A percentile compares a stretch with the other conserved stretches of the same genome.
These are phyloP conservation scores for Botia kubotai DNA, from an alignment of 2,797 vertebrate species.

Conservation along the genomic window DNA sequence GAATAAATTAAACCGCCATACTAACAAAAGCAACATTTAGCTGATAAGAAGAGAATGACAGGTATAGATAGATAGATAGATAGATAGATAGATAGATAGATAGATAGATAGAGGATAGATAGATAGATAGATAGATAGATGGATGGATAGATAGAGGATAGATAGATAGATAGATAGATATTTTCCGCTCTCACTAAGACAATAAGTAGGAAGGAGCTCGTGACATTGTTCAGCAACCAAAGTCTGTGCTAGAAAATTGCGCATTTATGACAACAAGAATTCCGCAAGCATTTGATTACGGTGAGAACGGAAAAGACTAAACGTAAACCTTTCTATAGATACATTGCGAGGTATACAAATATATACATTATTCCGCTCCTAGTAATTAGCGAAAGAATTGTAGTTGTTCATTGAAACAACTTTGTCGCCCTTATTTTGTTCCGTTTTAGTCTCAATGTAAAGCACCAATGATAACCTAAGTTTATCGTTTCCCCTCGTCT, in stretches of 20 bases:
- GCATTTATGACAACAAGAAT: conserved; percentile 76
- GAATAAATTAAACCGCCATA: conserved; percentile 47
- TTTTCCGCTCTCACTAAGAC: neutral
- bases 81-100: too few species aligned
- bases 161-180: conserved; percentile 61
- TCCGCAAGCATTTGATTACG: conserved; percentile 68
- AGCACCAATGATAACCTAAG: conserved; percentile 43
- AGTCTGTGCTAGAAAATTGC: conserved; percentile 73
- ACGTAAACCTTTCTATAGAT: neutral
- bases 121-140: conserved; percentile 56
- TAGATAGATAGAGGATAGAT: neutral
- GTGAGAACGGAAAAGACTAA: neutral
- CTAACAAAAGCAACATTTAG: conserved; percentile 62
- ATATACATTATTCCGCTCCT: conserved; percentile 31
- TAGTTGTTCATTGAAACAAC: conserved; percentile 52
- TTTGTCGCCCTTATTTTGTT: conserved; percentile 47
- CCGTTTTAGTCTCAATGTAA: conserved; percentile 2
- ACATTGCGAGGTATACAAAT: conserved; percentile 31
- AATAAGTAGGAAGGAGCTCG: conserved; percentile 6
- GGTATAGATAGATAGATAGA: too few species aligned
- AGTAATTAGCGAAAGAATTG: conserved; percentile 48
- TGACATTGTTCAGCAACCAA: conserved; percentile 65
- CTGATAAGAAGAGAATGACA: conserved; percentile 58
- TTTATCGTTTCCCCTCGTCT: conserved; percentile 54
- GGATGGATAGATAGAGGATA: conserved; percentile 60